Conservation (phyloP, 2,113 vertebrate genomes). For the Pycnonotus jocosus region DNA sequence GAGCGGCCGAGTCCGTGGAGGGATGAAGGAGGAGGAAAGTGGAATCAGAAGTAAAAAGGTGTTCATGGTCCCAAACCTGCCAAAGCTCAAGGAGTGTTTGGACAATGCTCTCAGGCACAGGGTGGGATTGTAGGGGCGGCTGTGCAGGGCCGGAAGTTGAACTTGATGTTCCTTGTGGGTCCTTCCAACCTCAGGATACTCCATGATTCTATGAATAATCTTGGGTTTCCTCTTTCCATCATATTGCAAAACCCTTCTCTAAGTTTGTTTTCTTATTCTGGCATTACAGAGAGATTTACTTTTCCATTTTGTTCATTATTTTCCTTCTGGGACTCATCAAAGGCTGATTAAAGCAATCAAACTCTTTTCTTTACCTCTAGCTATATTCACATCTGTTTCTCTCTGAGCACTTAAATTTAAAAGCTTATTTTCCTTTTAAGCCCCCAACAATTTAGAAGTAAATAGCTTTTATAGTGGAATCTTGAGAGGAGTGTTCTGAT, state of each 20-base stretch:
- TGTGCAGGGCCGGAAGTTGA: not conserved
- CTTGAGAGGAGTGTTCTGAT: not conserved
- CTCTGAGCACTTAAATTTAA: not conserved
- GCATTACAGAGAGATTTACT: not conserved
- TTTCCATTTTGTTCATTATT: not conserved
- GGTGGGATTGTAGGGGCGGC: not conserved
- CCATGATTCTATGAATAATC: not conserved
- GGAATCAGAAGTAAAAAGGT: not conserved
- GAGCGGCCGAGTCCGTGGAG: accelerated
- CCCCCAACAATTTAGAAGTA: not conserved
- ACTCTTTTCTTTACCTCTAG: not conserved
- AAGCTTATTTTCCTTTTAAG: not conserved
- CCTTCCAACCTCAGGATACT: not conserved
- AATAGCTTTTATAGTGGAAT: not conserved
- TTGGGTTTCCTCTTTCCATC: not conserved
- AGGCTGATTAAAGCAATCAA: not conserved
- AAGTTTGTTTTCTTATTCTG: not conserved
- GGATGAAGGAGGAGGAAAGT: not conserved
- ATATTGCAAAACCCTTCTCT: not conserved
- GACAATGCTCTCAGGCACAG: not conserved
- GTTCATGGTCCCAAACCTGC: not conserved
- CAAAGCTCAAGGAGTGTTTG: not conserved
- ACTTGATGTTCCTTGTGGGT: not conserved
- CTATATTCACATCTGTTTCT: not conserved
- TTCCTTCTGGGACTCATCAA: not conserved